Percentiles rank a stretch among this genome's conserved stretches.
phyloP scores from a whole-genome alignment of 1,140 invertebrate species.

The Hylaeus anthracinus region DNA sequence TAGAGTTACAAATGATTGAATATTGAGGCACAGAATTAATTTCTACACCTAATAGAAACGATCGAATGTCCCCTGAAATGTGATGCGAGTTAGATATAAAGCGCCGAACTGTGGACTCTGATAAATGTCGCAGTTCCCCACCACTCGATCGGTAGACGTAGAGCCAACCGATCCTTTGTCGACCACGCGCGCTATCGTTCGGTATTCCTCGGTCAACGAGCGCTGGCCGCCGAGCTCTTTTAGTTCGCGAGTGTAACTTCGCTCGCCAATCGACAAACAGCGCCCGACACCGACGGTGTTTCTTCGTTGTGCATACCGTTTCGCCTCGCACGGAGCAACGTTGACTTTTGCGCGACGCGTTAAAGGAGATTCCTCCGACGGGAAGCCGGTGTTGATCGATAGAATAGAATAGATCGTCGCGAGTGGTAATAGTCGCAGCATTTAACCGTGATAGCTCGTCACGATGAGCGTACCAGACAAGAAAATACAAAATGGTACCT shows the following conservation, averaged over 20 bases:
- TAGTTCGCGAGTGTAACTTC: conserved; percentile 9
- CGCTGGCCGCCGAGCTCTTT: too few species aligned
- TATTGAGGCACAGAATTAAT: too few species aligned
- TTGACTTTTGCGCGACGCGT: background rate
- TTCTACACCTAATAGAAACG: too few species aligned
- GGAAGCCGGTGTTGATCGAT: background rate
- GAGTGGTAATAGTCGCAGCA: background rate
- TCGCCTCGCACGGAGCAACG: too few species aligned
- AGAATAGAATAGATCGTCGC: background rate
- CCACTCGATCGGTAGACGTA: conserved; percentile 25
- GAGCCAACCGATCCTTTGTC: conserved; percentile 8
- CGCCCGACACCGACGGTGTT: too few species aligned
- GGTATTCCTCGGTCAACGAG: background rate
- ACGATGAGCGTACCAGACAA: conserved; percentile 70
- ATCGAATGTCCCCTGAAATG: too few species aligned
- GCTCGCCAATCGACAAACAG: background rate
- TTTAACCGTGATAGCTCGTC: background rate
- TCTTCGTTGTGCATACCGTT: too few species aligned
- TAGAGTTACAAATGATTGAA: too few species aligned
- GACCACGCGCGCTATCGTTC: conserved; percentile 33
- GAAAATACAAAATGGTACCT: conserved; percentile 68
- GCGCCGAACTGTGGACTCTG: background rate
- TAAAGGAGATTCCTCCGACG: background rate
- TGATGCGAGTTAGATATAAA: conserved; percentile 14
- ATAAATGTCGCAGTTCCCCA: conserved; percentile 7